A percentile compares a stretch with the other conserved stretches of the same genome.
phyloP scores from a whole-genome alignment of 2,113 vertebrate species.

The Corvus moneduloides region DNA sequence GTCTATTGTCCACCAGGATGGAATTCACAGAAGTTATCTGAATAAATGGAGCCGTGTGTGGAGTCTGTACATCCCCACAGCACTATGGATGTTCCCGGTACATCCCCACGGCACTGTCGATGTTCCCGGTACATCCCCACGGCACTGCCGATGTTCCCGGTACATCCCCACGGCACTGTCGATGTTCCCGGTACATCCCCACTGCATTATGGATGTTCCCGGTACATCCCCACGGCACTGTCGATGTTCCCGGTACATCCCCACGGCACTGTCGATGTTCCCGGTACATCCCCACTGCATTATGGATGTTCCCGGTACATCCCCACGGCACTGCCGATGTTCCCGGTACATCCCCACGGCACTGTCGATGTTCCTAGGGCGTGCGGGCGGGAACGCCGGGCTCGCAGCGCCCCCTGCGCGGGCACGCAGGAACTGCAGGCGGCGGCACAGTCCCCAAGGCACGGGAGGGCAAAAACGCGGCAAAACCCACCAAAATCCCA shows the following conservation, averaged over 20 bases:
- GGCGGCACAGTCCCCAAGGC: not conserved
- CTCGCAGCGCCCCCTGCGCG: not conserved
- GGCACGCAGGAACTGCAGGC: not conserved
- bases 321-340: not conserved
- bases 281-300: too few relatives aligned
- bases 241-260: accelerated
- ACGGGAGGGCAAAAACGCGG: accelerated
- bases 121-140: not conserved
- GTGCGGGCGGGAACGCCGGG: not conserved
- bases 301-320: not conserved
- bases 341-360: not conserved
- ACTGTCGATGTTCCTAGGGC: too few relatives aligned
- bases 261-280: not conserved
- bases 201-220: not conserved
- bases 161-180: too few relatives aligned
- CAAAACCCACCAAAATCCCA: accelerated
- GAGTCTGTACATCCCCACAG: too few relatives aligned
- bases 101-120: too few relatives aligned
- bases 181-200: not conserved
- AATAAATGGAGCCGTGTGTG: accelerated
- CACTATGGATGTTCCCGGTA: accelerated
- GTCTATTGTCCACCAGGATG: not conserved
- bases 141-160: accelerated
- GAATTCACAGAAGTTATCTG: too few relatives aligned
- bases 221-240: accelerated